Evolutionary conservation across 1,140 invertebrate genomes (phyloP).

Genomic region (Drosophila cardini): DNA sequence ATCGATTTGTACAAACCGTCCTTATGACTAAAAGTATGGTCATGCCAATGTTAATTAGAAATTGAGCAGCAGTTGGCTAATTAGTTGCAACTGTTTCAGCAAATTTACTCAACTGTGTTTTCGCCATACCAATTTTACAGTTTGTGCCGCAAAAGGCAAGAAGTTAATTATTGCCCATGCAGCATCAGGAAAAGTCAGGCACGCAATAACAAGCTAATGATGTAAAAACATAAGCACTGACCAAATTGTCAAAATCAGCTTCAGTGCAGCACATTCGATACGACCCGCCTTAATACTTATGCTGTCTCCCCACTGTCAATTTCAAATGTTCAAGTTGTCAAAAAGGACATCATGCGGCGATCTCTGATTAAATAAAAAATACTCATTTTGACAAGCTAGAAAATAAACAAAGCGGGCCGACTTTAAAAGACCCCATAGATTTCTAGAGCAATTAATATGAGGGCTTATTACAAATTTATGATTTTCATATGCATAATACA

Average conservation of each 20-base stretch:
- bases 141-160: slow-evolving; percentile 73
- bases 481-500: too few relatives aligned
- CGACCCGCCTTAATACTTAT: slow-evolving; percentile 23
- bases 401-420: slow-evolving; percentile 2
- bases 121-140: slow-evolving; percentile 55
- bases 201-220: slow-evolving; percentile 83
- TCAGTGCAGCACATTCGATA: slow-evolving; percentile 51
- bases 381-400: slow-evolving; percentile 39
- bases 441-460: too few relatives aligned
- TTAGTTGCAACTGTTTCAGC: slow-evolving; percentile 75
- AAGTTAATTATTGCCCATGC: slow-evolving; percentile 56
- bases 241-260: slow-evolving; percentile 79
- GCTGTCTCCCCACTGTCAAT: not conserved
- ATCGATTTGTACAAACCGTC: slow-evolving; percentile 79
- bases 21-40: slow-evolving; percentile 16
- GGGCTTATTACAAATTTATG: too few relatives aligned
- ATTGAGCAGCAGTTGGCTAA: slow-evolving; percentile 73
- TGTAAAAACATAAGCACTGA: slow-evolving; percentile 78
- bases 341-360: slow-evolving; percentile 73
- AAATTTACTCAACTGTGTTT: slow-evolving; percentile 5
- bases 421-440: not conserved
- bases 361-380: slow-evolving; percentile 82
- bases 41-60: slow-evolving; percentile 42
- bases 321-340: slow-evolving; percentile 22
- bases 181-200: slow-evolving; percentile 34